Base-by-base conservation (phyloP, 2,113 vertebrate species). In the Tachysurus fulvidraco region DNA sequence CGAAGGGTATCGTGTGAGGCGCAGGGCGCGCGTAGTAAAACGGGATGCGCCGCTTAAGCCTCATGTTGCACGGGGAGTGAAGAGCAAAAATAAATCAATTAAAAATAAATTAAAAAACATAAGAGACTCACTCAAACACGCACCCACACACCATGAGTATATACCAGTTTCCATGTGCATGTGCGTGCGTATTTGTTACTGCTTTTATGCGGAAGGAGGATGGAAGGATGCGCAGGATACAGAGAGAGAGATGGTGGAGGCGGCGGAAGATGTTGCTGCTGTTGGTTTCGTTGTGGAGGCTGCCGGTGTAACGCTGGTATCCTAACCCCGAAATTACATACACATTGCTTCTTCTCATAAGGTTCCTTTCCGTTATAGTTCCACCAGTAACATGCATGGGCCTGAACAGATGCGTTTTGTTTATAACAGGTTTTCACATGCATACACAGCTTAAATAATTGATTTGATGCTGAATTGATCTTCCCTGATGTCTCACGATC, bases 11-110 rank as follows among this genome's bases (percentile, higher is more conserved):
- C 85, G 87, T 57, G 46, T 76, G 8, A 52, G 74, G 74, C 69
- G 62, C 55, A 60, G 78, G 62, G 76, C 60, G 55, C 57, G 73
- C 81, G 54, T 83, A 79, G 65, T 81, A 76, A 89, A 83, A 86
- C 84, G 89, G 83, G 90, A 89, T 64, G 55, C 62, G 71, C 79
- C 74, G 80, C 77, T 90, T 89, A 84, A 88, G 90, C 89, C 85
- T 78, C 88, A 87, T 85, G 89, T 80, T 88, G 73, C 59, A 65
- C 65, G 13, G 23, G 44, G 21, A 36, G 28, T n/a, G 30, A 30
- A 21, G 14, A 46, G 13, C 13, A 3, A 17, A 25, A 30, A 2
- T 50, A 50, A 50, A 50, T 50, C 46, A 50, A 7, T 50, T 50
- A 50, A 30, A 28, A 14, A 28, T 16, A 19, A 36, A 59, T 44